phyloP scores from a whole-genome alignment of 2,113 vertebrate genomes.

The Heterochromis multidens region DNA sequence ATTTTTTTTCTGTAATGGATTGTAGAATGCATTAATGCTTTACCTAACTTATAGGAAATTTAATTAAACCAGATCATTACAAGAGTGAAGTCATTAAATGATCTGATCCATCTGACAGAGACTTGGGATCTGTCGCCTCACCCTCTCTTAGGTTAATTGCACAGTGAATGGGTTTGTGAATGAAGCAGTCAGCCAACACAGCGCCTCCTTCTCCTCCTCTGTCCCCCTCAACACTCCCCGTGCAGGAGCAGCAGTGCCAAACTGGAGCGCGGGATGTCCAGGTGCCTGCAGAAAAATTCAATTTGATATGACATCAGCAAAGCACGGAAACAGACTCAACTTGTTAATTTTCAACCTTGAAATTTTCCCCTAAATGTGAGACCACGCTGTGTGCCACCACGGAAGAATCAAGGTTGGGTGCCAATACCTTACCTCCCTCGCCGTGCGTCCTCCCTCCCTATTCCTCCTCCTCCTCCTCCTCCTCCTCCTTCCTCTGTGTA shows the following conservation, averaged over 20 bases:
- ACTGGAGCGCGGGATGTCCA: constrained; percentile 36
- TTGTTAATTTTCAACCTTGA: background rate
- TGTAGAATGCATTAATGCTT: background rate
- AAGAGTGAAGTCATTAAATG: background rate
- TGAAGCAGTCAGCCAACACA: constrained; percentile 52
- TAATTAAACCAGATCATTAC: background rate
- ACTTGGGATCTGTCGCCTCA: background rate
- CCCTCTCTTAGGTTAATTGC: constrained; percentile 19
- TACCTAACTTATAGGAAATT: background rate
- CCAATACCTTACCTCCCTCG: constrained; percentile 60
- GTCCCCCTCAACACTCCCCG: background rate
- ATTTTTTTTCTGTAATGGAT: background rate
- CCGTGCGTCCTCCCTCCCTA: constrained; percentile 11
- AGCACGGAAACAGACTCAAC: background rate
- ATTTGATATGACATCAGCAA: background rate
- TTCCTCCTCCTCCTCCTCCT: constrained; percentile 1
- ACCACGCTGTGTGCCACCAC: constrained; percentile 11
- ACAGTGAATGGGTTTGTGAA: constrained; percentile 60
- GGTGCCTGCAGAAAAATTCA: constrained; percentile 13
- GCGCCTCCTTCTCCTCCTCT: constrained; percentile 13
- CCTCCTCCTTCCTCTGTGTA: constrained; percentile 46
- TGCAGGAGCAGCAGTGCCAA: constrained; percentile 32
- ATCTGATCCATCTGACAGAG: background rate
- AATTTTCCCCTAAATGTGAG: background rate
- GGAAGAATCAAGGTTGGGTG: constrained; percentile 43